These are phyloP conservation scores for Thaleichthys pacificus DNA, from an alignment of 2,797 vertebrate species.

Conservation along the genomic window DNA sequence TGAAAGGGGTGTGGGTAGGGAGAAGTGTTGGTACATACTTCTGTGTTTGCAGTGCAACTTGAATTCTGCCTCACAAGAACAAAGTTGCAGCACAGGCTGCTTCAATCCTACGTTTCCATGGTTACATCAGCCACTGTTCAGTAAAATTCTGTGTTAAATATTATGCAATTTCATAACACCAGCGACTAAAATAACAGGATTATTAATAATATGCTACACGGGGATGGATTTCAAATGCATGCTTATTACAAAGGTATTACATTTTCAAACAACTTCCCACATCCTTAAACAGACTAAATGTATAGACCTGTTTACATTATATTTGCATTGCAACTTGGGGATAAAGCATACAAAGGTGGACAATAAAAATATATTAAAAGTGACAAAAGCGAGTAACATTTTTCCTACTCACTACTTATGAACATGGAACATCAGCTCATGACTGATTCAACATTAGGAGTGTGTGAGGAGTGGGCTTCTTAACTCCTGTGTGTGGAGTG, in stretches of 20 bases:
- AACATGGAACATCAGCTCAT: not conserved
- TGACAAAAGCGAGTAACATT: not conserved
- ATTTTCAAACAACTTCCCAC: conserved; percentile 8
- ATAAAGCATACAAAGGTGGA: not conserved
- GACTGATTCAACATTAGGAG: not conserved
- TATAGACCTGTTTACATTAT: not conserved
- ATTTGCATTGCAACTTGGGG: not conserved
- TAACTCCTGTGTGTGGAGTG: not conserved
- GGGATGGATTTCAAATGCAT: conserved; percentile 18
- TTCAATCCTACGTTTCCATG: conserved; percentile 59
- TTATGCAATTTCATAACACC: conserved; percentile 42
- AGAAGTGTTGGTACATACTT: not conserved
- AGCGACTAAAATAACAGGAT: conserved; percentile 44
- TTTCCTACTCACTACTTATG: not conserved
- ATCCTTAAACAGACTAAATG: not conserved
- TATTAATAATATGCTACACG: conserved; percentile 14
- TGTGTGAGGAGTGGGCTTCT: not conserved
- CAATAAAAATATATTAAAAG: not conserved
- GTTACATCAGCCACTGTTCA: conserved; percentile 47
- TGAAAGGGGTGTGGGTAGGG: too few relatives aligned
- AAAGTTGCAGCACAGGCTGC: conserved; percentile 45
- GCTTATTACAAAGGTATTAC: conserved; percentile 8
- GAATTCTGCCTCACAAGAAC: conserved; percentile 44
- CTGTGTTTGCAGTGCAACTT: conserved; percentile 37
- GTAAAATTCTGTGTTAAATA: conserved; percentile 42